phyloP scores from a whole-genome alignment of 2,113 vertebrate species.

The Pyrgilauda ruficollis region DNA sequence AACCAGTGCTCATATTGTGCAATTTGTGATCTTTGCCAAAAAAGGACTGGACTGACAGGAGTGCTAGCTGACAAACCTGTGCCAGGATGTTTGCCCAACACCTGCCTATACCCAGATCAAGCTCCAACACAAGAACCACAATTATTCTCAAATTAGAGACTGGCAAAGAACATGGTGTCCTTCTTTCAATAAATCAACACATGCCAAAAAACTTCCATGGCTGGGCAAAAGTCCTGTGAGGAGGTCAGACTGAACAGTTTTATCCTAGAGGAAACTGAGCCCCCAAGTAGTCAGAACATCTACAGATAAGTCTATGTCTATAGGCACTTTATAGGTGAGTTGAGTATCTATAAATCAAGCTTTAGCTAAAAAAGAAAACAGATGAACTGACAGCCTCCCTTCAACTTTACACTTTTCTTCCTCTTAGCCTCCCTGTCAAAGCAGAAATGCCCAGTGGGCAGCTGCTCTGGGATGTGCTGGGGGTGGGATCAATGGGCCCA shows the following conservation, averaged over 20 bases:
- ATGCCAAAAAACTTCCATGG: neutral
- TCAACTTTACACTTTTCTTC: neutral
- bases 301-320: neutral
- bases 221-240: neutral
- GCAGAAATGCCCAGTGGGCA: neutral
- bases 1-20: neutral
- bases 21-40: neutral
- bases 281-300: neutral
- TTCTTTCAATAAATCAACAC: neutral
- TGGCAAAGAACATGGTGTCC: rapidly evolving
- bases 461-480: rapidly evolving
- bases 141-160: neutral
- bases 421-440: neutral
- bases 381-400: neutral
- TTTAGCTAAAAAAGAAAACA: neutral
- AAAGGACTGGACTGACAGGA: neutral
- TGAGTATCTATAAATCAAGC: neutral
- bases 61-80: neutral
- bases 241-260: neutral
- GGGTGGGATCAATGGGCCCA: neutral
- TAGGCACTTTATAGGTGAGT: neutral
- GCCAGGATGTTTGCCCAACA: neutral
- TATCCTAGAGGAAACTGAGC: neutral
- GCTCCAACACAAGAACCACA: neutral
- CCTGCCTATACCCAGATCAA: neutral